Conservation (phyloP, 2,888 invertebrate species). For the Lithophane ornitopus region DNA sequence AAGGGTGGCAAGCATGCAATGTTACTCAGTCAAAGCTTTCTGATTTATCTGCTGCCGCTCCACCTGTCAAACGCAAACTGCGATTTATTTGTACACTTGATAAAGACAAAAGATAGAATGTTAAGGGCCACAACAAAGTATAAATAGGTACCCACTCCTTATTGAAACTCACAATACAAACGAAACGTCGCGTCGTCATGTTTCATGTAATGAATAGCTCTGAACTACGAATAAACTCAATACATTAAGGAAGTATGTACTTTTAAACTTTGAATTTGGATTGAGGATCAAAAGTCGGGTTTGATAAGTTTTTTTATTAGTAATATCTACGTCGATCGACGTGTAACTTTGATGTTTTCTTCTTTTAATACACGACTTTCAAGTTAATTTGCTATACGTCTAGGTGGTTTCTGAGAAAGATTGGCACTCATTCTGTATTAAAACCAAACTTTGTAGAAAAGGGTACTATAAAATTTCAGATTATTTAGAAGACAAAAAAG, state of each 20-base stretch:
- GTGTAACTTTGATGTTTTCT: not conserved
- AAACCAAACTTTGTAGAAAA: no score
- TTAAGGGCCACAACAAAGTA: slow-evolving; percentile 53
- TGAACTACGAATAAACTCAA: slow-evolving; percentile 24
- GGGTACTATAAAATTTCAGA: no score
- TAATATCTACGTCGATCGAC: not conserved
- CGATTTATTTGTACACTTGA: slow-evolving; percentile 56
- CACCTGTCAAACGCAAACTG: slow-evolving; percentile 50
- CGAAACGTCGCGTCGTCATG: no score
- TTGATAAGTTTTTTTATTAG: slow-evolving; percentile 25
- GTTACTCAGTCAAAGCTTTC: slow-evolving; percentile 6
- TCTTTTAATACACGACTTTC: not conserved
- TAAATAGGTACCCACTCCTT: slow-evolving; percentile 27
- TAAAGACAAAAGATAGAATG: slow-evolving; percentile 61
- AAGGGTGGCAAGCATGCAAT: not conserved
- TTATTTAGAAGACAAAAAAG: no score
- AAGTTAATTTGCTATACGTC: not conserved
- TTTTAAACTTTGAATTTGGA: slow-evolving; percentile 34
- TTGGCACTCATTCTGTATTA: no score
- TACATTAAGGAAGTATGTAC: slow-evolving; percentile 17
- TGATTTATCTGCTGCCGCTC: slow-evolving; percentile 29
- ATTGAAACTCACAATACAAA: slow-evolving; percentile 46
- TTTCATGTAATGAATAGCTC: slow-evolving; percentile 44
- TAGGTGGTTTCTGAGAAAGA: not conserved
- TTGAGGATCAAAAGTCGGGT: slow-evolving; percentile 22